These are phyloP conservation scores for Arizona elegans DNA, from an alignment of 2,113 vertebrate species.

Conservation along the genomic window DNA sequence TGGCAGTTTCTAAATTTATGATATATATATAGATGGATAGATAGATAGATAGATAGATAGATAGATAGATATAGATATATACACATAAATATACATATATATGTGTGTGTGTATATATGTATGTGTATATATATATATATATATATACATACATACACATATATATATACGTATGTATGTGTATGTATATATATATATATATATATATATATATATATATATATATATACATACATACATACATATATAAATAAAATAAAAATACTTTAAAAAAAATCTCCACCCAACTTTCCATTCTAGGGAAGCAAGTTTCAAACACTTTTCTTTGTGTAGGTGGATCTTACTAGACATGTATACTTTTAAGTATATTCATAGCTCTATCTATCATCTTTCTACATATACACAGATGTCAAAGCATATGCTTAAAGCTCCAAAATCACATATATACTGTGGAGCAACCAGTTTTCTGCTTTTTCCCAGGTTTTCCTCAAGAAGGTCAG, in stretches of 20 bases:
- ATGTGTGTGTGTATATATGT: too few species aligned
- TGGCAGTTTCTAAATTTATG: neutral
- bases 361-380: neutral
- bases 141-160: too few species aligned
- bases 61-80: too few species aligned
- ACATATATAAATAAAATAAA: neutral
- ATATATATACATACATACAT: too few species aligned
- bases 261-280: neutral
- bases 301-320: neutral
- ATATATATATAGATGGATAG: too few species aligned
- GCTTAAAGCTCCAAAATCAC: neutral
- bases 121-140: too few species aligned
- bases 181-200: too few species aligned
- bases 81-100: too few species aligned
- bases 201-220: too few species aligned
- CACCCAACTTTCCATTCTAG: neutral
- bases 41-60: too few species aligned
- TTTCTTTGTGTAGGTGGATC: neutral
- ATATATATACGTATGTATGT: too few species aligned
- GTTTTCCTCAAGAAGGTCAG: neutral
- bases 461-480: neutral
- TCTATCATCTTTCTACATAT: neutral
- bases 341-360: neutral
- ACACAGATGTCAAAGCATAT: neutral
- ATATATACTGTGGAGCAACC: neutral